Conservation (phyloP, 2,113 vertebrate genomes). For the Phoxinus phoxinus region DNA sequence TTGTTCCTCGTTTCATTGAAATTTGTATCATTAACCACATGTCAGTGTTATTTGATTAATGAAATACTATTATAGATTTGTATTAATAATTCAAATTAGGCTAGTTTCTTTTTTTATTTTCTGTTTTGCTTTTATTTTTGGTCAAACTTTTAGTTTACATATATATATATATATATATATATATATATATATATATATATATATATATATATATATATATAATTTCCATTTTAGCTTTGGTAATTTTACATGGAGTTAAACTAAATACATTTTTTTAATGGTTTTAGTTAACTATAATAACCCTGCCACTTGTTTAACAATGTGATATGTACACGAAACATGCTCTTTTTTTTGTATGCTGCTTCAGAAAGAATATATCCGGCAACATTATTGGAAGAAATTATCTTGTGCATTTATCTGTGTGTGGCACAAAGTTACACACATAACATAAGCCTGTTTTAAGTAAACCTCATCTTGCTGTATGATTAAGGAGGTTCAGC, state of each 20-base stretch:
- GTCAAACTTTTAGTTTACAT: background rate
- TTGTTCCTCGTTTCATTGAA: too few relatives aligned
- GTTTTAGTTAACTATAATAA: background rate
- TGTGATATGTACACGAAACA: background rate
- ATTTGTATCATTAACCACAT: background rate
- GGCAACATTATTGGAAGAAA: background rate
- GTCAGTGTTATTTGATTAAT: background rate
- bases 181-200: background rate
- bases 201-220: background rate
- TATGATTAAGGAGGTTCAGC: background rate
- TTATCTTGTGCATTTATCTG: background rate
- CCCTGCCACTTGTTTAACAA: background rate
- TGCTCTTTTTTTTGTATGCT: background rate
- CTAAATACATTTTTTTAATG: background rate
- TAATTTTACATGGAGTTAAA: too few relatives aligned
- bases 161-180: background rate
- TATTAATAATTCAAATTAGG: background rate
- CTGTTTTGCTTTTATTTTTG: background rate
- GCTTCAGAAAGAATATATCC: background rate
- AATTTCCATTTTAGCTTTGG: too few relatives aligned
- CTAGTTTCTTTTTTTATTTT: background rate
- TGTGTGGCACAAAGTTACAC: background rate
- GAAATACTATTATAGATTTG: background rate
- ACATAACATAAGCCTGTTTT: background rate
- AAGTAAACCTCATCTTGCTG: background rate